Evolutionary conservation across 1,140 invertebrate genomes (phyloP).

Genomic region (Macrotrachela quadricornifera): DNA sequence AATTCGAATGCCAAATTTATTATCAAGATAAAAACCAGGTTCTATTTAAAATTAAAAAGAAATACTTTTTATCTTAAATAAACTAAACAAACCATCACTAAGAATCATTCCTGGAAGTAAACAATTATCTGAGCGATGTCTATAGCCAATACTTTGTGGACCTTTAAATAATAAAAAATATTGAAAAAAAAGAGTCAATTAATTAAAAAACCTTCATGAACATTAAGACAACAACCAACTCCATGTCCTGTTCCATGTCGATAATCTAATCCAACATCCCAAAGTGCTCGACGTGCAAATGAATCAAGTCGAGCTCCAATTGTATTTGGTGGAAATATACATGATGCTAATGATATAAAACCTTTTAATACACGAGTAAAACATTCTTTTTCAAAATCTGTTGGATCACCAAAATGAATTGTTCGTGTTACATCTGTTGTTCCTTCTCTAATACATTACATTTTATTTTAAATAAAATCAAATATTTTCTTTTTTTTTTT

Average conservation of each 20-base stretch:
- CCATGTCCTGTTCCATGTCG: slow-evolving; percentile 90
- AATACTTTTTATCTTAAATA: no score
- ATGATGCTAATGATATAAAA: slow-evolving; percentile 52
- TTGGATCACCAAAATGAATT: slow-evolving; percentile 60
- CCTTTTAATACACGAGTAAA: slow-evolving; percentile 82
- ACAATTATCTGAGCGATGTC: slow-evolving; percentile 9
- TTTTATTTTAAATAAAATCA: no score
- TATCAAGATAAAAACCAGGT: slow-evolving; percentile 47
- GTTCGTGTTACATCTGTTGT: slow-evolving; percentile 88
- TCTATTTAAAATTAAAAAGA: slow-evolving; percentile 18
- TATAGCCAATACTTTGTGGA: neutral
- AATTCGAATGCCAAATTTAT: slow-evolving; percentile 71
- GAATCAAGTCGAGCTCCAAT: slow-evolving; percentile 67
- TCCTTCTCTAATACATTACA: slow-evolving; percentile 31
- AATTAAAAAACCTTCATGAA: slow-evolving; percentile 55
- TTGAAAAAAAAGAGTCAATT: no score
- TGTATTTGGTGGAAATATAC: slow-evolving; percentile 48
- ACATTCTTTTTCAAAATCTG: slow-evolving; percentile 39
- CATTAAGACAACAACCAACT: slow-evolving; percentile 78
- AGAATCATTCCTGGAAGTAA: slow-evolving; percentile 9
- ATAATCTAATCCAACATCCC: slow-evolving; percentile 85
- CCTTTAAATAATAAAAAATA: no score
- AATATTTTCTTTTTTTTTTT: no score
- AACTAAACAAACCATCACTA: neutral
- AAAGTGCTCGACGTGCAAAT: slow-evolving; percentile 58